These are phyloP conservation scores for Athalia cordata DNA, from an alignment of 2,888 invertebrate genomes.

Conservation along the genomic window DNA sequence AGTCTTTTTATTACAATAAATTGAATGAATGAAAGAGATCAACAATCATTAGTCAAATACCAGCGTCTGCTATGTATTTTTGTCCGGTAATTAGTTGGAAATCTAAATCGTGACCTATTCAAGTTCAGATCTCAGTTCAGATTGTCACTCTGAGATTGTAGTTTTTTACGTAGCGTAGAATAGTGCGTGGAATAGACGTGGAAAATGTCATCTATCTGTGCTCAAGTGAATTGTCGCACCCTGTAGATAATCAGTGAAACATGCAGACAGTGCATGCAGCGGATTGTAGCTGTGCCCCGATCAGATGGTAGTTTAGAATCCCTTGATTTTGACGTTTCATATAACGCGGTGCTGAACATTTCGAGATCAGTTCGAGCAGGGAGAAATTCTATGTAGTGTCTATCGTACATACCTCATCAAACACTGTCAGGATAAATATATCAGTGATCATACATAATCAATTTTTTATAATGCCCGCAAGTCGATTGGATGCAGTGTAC, in stretches of 20 bases:
- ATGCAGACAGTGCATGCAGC: slow-evolving; percentile 16
- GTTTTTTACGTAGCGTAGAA: too few relatives aligned
- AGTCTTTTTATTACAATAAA: too few relatives aligned
- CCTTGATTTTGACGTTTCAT: slow-evolving; percentile 1
- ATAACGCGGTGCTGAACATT: background rate
- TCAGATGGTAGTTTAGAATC: too few relatives aligned
- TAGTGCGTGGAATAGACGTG: too few relatives aligned
- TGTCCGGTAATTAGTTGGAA: slow-evolving; percentile 12
- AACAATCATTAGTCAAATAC: background rate
- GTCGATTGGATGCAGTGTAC: slow-evolving; percentile 85
- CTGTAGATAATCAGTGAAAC: background rate
- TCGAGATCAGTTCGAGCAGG: background rate
- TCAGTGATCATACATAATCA: background rate
- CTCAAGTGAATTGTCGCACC: background rate
- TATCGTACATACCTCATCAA: background rate
- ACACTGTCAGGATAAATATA: background rate
- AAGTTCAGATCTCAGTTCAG: too few relatives aligned
- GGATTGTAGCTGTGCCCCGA: too few relatives aligned
- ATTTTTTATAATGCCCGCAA: slow-evolving; percentile 64
- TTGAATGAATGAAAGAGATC: too few relatives aligned
- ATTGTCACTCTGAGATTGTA: too few relatives aligned
- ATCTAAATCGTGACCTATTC: slow-evolving; percentile 28
- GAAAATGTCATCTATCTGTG: background rate
- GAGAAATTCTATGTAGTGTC: background rate
- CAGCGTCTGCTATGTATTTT: background rate